A percentile compares a stretch with the other conserved stretches of the same genome.
Evolutionary conservation across 2,888 invertebrate genomes (phyloP).

Genomic region (Frankliniella intonsa): DNA sequence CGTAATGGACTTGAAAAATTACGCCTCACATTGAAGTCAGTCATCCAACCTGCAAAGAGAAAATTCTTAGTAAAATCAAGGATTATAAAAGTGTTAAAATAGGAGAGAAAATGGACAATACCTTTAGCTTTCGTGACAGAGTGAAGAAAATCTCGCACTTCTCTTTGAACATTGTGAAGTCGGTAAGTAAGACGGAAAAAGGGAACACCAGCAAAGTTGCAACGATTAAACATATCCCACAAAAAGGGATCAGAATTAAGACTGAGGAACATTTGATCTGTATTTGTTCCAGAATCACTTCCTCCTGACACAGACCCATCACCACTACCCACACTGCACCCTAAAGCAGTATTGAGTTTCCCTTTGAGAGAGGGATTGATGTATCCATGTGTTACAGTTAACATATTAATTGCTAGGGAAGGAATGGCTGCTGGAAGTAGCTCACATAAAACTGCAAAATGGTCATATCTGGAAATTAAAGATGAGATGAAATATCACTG

Average conservation of each 20-base stretch:
- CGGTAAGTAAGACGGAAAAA: slow-evolving; percentile 51
- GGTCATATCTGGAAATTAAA: slow-evolving; percentile 54
- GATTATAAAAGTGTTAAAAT: neutral
- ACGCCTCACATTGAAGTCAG: slow-evolving; percentile 62
- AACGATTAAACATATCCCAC: slow-evolving; percentile 58
- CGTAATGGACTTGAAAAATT: slow-evolving; percentile 64
- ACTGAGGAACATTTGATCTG: slow-evolving; percentile 46
- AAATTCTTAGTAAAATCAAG: neutral
- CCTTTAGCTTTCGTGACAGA: slow-evolving; percentile 37
- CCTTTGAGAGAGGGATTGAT: slow-evolving; percentile 53
- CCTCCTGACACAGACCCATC: slow-evolving; percentile 34
- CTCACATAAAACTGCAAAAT: slow-evolving; percentile 65
- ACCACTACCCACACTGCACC: slow-evolving; percentile 48
- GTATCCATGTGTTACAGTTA: slow-evolving; percentile 57
- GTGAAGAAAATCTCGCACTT: slow-evolving; percentile 40
- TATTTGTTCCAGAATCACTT: slow-evolving; percentile 41
- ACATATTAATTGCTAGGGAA: slow-evolving; percentile 57
- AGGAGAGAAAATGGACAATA: neutral
- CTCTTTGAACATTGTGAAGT: slow-evolving; percentile 46
- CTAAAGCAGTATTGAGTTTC: slow-evolving; percentile 50
- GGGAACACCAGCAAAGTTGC: slow-evolving; percentile 60
- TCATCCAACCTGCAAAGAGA: slow-evolving; percentile 54
- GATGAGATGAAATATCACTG: neutral
- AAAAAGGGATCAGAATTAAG: slow-evolving; percentile 58
- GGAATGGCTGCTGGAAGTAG: slow-evolving; percentile 62